Evolutionary conservation across 2,888 invertebrate genomes (phyloP), one percentile per base, ranked within the genome.

Genomic region (Tuberolachnus salignus): DNA sequence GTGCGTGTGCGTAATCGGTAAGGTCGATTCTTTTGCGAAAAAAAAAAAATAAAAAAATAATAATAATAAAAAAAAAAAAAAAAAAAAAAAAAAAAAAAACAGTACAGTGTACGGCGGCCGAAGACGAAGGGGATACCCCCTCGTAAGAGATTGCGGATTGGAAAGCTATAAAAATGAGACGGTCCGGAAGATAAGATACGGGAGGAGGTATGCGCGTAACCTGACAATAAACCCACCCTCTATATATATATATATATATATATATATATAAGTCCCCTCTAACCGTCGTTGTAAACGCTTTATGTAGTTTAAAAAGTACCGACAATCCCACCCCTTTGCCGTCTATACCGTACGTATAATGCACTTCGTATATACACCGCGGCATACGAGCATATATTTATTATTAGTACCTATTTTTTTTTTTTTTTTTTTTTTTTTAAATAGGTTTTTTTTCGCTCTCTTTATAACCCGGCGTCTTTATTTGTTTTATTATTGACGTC

Each of bases 101-200:
- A 19, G 42, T 19, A 11, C 49, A 51, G 63, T 63, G 34, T 13
- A n/a, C 55, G 26, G 75, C 57, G 51, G 42, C 67, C 34, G 21
- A 66, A 57, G 55, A 42, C n/a, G 74, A 74, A n/a, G 53, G 64
- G 66, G 66, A 66, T 46, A 46, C 53, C 19, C 10, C 23, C n/a
- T 26, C 57, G 57, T 34, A 55, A 74, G 67, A 67, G 46, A 67
- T 66, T 57, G 66, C 55, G 46, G 66, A 78, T 78, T 46, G 75
- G 75, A 78, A 57, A 67, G 75, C 75, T 59, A 78, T 78, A 78
- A 78, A 78, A 78, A 67, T 51, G 75, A 78, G 75, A 78, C 75
- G 75, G 75, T 34, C 55, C 75, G 57, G 75, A 78, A 67, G 75
- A 78, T 78, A 78, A 78, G 75, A 67, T 57, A 78, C 57, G 67